A percentile compares a stretch with the other conserved stretches of the same genome.
Evolutionary conservation across 2,888 invertebrate genomes (phyloP).

Genomic region (Hypolimnas misippus): DNA sequence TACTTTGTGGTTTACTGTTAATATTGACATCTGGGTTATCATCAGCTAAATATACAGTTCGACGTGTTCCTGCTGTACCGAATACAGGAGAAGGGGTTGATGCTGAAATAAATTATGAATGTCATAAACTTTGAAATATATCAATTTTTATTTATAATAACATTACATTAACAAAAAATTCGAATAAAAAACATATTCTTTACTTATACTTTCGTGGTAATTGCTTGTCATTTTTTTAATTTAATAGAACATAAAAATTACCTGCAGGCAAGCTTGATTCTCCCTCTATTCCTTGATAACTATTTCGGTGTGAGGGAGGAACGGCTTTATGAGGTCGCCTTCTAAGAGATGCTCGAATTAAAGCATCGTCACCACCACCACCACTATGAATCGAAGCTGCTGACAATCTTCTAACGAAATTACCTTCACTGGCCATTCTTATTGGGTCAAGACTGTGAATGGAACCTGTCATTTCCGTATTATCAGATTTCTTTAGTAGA

Average conservation of each 20-base stretch:
- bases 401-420: constrained; percentile 75
- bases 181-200: background rate
- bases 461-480: constrained; percentile 68
- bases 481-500: constrained; percentile 74
- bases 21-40: constrained; percentile 83
- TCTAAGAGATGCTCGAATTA: constrained; percentile 84
- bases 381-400: constrained; percentile 80
- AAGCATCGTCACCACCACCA: constrained; percentile 82
- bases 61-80: constrained; percentile 91
- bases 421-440: constrained; percentile 65
- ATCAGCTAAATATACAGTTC: constrained; percentile 92
- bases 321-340: constrained; percentile 82
- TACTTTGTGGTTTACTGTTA: constrained; percentile 73
- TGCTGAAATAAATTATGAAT: constrained; percentile 37
- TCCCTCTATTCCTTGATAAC: constrained; percentile 83
- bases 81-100: constrained; percentile 83
- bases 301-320: constrained; percentile 82
- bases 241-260: constrained; percentile 44
- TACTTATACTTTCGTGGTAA: too few species aligned
- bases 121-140: background rate
- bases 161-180: background rate
- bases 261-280: constrained; percentile 73
- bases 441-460: constrained; percentile 74
- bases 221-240: too few species aligned
- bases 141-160: too few species aligned